Conservation (phyloP, 2,888 invertebrate species). For the Phorcus lineatus region DNA sequence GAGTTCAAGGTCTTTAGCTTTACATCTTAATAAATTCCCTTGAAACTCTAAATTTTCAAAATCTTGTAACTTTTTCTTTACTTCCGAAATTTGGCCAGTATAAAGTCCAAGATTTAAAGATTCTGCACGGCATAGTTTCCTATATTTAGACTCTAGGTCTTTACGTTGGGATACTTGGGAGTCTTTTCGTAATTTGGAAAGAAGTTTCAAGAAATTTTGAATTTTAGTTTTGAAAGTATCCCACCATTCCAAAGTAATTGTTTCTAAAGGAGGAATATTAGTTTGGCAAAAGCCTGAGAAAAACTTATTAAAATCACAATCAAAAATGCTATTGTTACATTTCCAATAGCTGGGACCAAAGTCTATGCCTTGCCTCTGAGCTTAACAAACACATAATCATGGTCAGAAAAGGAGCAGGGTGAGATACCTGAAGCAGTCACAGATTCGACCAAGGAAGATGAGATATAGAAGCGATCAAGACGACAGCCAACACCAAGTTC, state of each 20-base stretch:
- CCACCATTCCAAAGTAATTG: too few species aligned
- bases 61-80: slow-evolving; percentile 2
- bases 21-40: slow-evolving; percentile 21
- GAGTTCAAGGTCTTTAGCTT: neutral
- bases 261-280: too few species aligned
- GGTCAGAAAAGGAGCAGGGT: neutral
- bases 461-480: neutral
- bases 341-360: neutral
- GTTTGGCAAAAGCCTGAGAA: too few species aligned
- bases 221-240: too few species aligned
- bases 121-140: neutral
- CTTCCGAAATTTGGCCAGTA: neutral
- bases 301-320: too few species aligned
- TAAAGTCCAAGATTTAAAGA: neutral
- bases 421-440: neutral
- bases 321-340: neutral
- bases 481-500: neutral
- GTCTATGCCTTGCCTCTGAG: slow-evolving; percentile 20
- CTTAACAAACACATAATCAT: slow-evolving; percentile 23
- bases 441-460: neutral
- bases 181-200: too few species aligned
- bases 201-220: too few species aligned
- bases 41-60: neutral
- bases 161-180: neutral
- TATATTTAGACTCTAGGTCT: neutral